Percentiles rank a stretch among this genome's conserved stretches.
Conservation (phyloP, 2,113 vertebrate species). For the Pangasianodon hypophthalmus region DNA sequence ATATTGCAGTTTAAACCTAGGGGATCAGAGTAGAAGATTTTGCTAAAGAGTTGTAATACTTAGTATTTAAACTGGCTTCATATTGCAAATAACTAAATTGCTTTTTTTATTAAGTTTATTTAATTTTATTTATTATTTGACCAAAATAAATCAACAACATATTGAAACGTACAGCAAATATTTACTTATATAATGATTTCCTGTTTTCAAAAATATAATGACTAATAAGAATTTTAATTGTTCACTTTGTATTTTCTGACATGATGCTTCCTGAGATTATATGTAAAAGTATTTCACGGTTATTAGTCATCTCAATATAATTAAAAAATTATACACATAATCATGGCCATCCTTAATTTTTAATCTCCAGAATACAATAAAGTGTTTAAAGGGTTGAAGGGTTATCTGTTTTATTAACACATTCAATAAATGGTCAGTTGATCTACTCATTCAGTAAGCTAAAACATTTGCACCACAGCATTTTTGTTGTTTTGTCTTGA, state of each 20-base stretch:
- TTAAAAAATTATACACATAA: constrained; percentile 9
- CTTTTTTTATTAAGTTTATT: constrained; percentile 75
- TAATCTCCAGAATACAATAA: constrained; percentile 52
- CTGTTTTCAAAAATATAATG: constrained; percentile 58
- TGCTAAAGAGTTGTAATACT: constrained; percentile 39
- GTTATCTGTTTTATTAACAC: constrained; percentile 27
- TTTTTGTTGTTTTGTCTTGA: background rate
- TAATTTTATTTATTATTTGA: constrained; percentile 64
- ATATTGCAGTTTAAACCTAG: constrained; percentile 42
- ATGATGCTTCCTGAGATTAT: constrained; percentile 34
- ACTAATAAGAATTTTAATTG: constrained; percentile 28
- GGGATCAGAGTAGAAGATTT: constrained; percentile 25
- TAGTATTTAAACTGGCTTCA: constrained; percentile 57
- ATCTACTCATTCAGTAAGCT: background rate
- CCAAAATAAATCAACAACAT: constrained; percentile 73
- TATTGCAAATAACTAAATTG: constrained; percentile 70
- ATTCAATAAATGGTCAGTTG: background rate
- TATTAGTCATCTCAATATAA: background rate
- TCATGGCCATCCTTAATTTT: constrained; percentile 31
- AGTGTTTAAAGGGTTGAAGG: constrained; percentile 47
- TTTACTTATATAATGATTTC: constrained; percentile 9
- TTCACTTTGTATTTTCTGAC: constrained; percentile 38
- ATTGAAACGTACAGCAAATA: background rate
- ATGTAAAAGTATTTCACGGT: constrained; percentile 32
- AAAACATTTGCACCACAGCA: background rate